phyloP scores from a whole-genome alignment of 2,113 vertebrate species.

The Morphnarchus princeps region DNA sequence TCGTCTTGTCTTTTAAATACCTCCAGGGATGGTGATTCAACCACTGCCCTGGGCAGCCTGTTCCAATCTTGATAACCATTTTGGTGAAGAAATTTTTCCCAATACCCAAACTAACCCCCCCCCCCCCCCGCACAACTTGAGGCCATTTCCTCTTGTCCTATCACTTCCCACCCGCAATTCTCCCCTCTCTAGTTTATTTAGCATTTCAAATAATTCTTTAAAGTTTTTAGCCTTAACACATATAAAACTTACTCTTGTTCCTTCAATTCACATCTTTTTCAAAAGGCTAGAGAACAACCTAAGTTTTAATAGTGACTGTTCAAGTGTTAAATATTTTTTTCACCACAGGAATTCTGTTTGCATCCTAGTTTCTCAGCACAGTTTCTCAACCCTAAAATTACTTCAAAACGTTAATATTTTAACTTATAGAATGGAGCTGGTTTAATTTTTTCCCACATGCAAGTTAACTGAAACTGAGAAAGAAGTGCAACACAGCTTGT shows the following conservation, averaged over 20 bases:
- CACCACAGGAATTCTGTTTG: background rate
- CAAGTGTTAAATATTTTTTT: background rate
- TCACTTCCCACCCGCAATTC: background rate
- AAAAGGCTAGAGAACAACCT: background rate
- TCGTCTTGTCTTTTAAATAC: background rate
- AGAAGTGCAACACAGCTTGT: background rate
- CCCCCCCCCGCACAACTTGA: background rate
- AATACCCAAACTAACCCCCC: background rate
- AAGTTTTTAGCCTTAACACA: background rate
- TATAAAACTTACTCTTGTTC: background rate
- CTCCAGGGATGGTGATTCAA: background rate
- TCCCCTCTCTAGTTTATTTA: background rate
- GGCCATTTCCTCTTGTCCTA: background rate
- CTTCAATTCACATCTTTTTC: background rate
- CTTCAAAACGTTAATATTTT: background rate
- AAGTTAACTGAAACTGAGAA: background rate
- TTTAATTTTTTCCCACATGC: background rate
- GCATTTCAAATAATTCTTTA: background rate
- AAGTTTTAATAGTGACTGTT: background rate
- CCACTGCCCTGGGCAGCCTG: background rate
- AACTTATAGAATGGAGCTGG: background rate
- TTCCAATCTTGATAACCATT: background rate
- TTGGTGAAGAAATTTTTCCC: background rate
- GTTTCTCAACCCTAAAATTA: background rate
- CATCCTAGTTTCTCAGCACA: background rate